These are phyloP conservation scores for Cromileptes altivelis DNA, from an alignment of 2,113 vertebrate species.

Conservation along the genomic window DNA sequence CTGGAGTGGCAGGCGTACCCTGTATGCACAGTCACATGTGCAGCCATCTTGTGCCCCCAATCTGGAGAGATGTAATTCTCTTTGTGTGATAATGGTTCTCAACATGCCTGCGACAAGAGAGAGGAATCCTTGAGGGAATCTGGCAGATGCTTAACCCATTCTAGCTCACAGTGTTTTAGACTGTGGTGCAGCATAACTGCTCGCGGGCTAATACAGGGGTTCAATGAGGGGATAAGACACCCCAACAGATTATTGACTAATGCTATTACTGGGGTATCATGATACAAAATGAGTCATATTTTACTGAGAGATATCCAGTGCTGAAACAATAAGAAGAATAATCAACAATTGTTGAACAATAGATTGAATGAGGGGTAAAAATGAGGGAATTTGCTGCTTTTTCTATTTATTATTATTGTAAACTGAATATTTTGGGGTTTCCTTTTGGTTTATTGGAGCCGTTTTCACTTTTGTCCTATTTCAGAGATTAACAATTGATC, in stretches of 20 bases:
- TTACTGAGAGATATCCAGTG: background rate
- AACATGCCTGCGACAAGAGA: slow-evolving; percentile 60
- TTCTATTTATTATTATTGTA: background rate
- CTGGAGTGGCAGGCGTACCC: slow-evolving; percentile 54
- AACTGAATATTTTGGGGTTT: background rate
- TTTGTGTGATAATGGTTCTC: slow-evolving; percentile 65
- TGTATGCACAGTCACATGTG: slow-evolving; percentile 65
- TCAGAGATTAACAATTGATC: background rate
- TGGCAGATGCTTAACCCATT: slow-evolving; percentile 51
- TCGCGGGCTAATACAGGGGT: background rate
- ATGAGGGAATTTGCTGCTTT: background rate
- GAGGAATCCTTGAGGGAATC: slow-evolving; percentile 52
- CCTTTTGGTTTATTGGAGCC: background rate
- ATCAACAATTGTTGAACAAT: background rate
- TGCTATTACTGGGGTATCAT: background rate
- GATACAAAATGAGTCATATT: background rate
- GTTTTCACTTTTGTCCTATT: background rate
- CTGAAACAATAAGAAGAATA: background rate
- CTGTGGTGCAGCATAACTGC: slow-evolving; percentile 5
- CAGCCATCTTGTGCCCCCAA: slow-evolving; percentile 72
- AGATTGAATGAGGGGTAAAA: too few relatives aligned
- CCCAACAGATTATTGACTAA: background rate
- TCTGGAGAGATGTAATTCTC: slow-evolving; percentile 72
- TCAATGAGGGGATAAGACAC: background rate
- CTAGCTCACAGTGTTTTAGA: slow-evolving; percentile 28